phyloP scores from a whole-genome alignment of 2,888 invertebrate genomes.

The Halocaridina rubra region DNA sequence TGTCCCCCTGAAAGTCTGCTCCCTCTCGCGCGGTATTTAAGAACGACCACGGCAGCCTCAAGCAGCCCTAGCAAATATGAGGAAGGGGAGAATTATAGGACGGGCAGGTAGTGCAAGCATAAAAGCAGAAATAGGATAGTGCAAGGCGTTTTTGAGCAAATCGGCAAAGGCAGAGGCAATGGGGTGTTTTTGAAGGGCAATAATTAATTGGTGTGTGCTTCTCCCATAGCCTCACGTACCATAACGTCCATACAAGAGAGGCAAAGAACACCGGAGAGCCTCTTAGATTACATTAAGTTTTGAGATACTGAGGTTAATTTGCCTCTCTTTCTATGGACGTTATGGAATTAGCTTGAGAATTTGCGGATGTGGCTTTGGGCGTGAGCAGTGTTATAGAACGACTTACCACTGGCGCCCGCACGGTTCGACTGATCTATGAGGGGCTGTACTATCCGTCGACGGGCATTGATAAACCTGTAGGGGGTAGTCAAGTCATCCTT shows the following conservation, averaged over 20 bases:
- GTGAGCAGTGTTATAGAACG: constrained; percentile 60
- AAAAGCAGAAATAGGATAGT: constrained; percentile 48
- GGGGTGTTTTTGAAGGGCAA: constrained; percentile 33
- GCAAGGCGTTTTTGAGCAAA: constrained; percentile 52
- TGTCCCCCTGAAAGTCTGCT: too few relatives aligned
- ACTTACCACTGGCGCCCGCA: constrained; percentile 70
- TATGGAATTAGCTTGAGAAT: too few relatives aligned
- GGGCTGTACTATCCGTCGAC: constrained; percentile 74
- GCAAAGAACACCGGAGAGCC: not conserved
- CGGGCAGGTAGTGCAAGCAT: constrained; percentile 63
- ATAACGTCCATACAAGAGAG: too few relatives aligned
- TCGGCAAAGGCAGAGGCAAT: too few relatives aligned
- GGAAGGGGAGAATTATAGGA: not conserved
- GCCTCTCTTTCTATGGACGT: too few relatives aligned
- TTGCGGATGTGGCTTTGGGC: constrained; percentile 11
- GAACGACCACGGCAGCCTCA: too few relatives aligned
- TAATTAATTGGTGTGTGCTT: constrained; percentile 35
- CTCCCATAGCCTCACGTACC: not conserved
- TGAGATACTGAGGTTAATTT: too few relatives aligned
- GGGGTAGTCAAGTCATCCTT: constrained; percentile 44
- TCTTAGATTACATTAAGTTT: not conserved
- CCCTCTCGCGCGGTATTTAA: too few relatives aligned
- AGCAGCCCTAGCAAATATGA: not conserved
- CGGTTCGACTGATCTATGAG: constrained; percentile 76
- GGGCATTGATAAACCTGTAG: constrained; percentile 74